Evolutionary conservation across 2,888 invertebrate genomes (phyloP).

Genomic region (Eupithecia exiguata): DNA sequence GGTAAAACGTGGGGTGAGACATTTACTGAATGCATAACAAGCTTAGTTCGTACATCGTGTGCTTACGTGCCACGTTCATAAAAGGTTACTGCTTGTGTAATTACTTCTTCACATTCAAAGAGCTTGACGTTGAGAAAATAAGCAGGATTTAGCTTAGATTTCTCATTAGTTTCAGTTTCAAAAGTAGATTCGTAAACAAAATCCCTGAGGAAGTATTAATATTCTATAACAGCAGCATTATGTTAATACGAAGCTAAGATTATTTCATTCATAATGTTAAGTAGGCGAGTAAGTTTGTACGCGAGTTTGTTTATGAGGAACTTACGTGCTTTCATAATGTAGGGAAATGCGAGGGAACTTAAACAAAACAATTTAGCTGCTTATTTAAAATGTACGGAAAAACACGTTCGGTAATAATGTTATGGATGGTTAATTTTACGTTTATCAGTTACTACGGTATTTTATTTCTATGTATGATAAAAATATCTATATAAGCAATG

Average conservation of each 20-base stretch:
- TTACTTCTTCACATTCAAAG: neutral
- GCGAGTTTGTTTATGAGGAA: constrained; percentile 12
- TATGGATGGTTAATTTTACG: neutral
- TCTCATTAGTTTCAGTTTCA: neutral
- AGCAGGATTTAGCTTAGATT: constrained; percentile 9
- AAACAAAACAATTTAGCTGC: neutral
- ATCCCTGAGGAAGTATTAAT: neutral
- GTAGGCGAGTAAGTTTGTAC: constrained; percentile 15
- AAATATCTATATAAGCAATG: too few relatives aligned
- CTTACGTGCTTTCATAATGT: constrained; percentile 11
- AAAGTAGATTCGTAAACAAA: neutral
- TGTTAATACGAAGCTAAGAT: constrained; percentile 21
- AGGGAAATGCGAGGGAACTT: neutral
- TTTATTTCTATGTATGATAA: too few relatives aligned
- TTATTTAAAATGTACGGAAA: neutral
- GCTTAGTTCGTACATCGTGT: constrained; percentile 43
- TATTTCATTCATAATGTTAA: constrained; percentile 30
- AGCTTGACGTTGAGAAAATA: neutral
- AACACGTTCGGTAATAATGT: neutral
- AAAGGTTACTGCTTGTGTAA: constrained; percentile 22
- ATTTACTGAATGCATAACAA: constrained; percentile 58
- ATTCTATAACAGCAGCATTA: constrained; percentile 13
- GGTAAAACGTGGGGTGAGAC: constrained; percentile 38
- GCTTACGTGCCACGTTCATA: constrained; percentile 35
- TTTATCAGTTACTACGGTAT: too few relatives aligned